Evolutionary conservation across 2,113 vertebrate species (phyloP).

Genomic region (Myotis yumanensis): DNA sequence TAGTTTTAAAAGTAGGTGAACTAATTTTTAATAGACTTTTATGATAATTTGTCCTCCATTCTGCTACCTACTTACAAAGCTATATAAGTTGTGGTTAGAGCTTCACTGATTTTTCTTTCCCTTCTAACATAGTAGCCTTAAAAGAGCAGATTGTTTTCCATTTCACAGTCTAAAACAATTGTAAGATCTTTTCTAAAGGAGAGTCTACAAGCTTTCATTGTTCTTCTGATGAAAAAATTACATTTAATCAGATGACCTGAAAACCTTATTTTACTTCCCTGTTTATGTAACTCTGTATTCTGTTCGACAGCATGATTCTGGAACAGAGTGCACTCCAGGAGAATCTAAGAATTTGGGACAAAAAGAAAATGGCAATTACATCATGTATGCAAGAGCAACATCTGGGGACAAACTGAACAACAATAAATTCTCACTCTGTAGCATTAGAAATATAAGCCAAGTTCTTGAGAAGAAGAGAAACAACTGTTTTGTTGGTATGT

Average conservation of each 20-base stretch:
- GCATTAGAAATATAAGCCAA: constrained; percentile 95
- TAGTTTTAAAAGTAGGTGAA: neutral
- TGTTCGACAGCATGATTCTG: constrained; percentile 95
- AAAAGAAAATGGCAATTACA: constrained; percentile 96
- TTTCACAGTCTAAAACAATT: neutral
- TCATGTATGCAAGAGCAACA: constrained; percentile 99
- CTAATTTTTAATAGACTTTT: constrained; percentile 40
- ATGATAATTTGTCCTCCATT: neutral
- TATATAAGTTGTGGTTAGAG: neutral
- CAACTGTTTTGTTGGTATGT: constrained; percentile 95
- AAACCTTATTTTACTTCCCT: constrained; percentile 65
- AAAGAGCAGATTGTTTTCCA: constrained; percentile 18
- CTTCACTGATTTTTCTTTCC: constrained; percentile 3
- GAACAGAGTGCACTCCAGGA: constrained; percentile 95
- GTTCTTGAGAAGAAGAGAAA: constrained; percentile 94
- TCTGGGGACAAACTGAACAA: constrained; percentile 98
- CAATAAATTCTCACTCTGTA: constrained; percentile 97
- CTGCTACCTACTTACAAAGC: neutral
- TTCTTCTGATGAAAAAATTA: constrained; percentile 59
- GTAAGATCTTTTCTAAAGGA: constrained; percentile 13
- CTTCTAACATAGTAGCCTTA: neutral
- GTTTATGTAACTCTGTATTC: constrained; percentile 56
- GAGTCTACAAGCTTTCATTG: constrained; percentile 3
- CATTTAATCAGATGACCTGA: constrained; percentile 50
- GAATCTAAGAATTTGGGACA: constrained; percentile 90